Evolutionary conservation across 1,140 invertebrate species (phyloP), one percentile per base, ranked within the genome.

Genomic region (Aphidius gifuensis): DNA sequence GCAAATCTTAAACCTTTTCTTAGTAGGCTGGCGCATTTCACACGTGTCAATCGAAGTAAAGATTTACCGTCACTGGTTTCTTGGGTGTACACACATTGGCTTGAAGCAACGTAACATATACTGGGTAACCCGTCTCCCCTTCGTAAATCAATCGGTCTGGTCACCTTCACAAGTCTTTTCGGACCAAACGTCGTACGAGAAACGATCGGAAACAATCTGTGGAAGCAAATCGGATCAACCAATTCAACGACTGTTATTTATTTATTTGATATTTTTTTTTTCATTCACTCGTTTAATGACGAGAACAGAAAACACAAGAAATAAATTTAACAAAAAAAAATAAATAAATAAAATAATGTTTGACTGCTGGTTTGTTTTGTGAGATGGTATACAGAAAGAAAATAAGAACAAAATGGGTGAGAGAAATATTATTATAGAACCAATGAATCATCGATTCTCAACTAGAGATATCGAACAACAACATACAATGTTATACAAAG

Each of bases 21-120:
- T 56, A 64, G 64, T 64, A 68, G 23, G 67, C 67, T 68, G 64
- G 65, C 54, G 67, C 64, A 66, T 69, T 69, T 69, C 68, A 67
- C 68, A 66, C 68, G 65, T 69, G 68, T 69, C 68, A 69, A 69
- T 69, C 65, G 62, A 54, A 51, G 50, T 39, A 67, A 32, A 69
- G 68, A 69, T 69, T 69, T 69, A 69, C 65, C 55, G 68, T 65
- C 68, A 65, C 55, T 69, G 51, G 63, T 51, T 56, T 63, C 65
- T 39, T 58, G 57, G 56, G 53, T 39, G 44, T 8, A 48, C 6
- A 9, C 39, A 44, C 61, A 61, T 62, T 51, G 60, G 11, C 23
- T 16, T 43, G 16, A 9, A 7, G 8, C 39, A 43, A 50, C 49
- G 59, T 40, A 58, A 45, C 23, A 59, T 38, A 43, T 16, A 60